Conservation (phyloP, 1,140 invertebrate species). For the Camponotus pennsylvanicus region DNA sequence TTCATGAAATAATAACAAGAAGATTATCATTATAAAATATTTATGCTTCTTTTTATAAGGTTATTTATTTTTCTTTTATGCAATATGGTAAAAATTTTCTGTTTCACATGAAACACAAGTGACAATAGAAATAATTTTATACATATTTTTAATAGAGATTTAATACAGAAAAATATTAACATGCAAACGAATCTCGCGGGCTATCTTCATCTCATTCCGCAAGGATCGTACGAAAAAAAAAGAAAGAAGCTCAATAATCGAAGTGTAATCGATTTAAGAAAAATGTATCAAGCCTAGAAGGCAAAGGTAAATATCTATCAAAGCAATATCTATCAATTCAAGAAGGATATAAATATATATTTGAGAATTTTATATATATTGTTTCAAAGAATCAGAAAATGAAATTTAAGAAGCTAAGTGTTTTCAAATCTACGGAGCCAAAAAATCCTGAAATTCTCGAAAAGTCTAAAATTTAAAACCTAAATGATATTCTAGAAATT, state of each 20-base stretch:
- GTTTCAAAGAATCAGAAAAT: neutral
- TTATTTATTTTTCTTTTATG: too few species aligned
- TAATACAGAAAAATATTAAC: neutral
- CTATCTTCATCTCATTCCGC: conserved; percentile 13
- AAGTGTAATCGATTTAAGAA: neutral
- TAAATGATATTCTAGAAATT: neutral
- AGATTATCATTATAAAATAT: neutral
- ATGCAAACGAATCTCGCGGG: conserved; percentile 11
- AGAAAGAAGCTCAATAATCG: neutral
- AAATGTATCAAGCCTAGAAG: neutral
- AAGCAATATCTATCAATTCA: neutral
- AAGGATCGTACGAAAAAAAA: conserved; percentile 10
- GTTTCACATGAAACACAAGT: neutral
- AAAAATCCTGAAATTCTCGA: neutral
- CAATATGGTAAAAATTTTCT: neutral
- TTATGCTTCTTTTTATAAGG: neutral
- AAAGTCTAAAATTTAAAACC: neutral
- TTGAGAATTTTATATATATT: too few species aligned
- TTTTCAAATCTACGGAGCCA: neutral
- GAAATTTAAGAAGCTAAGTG: neutral
- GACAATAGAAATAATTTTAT: conserved; percentile 11
- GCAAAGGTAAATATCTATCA: neutral
- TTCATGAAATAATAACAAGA: neutral
- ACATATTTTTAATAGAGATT: neutral
- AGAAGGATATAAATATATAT: neutral